phyloP scores from a whole-genome alignment of 2,888 invertebrate species.

The Ischnura elegans region DNA sequence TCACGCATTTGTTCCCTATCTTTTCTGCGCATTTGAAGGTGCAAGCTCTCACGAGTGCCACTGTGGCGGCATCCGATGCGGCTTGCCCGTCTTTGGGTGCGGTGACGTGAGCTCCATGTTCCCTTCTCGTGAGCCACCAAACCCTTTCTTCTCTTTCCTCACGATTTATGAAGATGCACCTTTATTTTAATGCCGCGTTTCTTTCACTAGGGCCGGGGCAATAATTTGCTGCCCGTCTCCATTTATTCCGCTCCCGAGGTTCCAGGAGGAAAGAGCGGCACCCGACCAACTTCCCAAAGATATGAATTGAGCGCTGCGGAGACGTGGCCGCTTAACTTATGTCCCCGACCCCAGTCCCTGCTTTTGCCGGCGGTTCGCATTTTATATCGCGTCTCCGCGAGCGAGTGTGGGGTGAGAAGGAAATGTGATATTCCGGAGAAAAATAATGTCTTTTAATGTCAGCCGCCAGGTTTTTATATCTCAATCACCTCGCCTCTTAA shows the following conservation, averaged over 20 bases:
- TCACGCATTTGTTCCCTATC: no score
- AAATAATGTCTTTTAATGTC: slow-evolving; percentile 3
- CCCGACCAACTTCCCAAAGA: slow-evolving; percentile 49
- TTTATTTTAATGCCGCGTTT: slow-evolving; percentile 62
- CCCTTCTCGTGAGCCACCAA: background rate
- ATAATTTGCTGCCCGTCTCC: slow-evolving; percentile 31
- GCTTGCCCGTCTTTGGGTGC: no score
- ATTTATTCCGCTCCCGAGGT: slow-evolving; percentile 34
- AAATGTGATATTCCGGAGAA: slow-evolving; percentile 9
- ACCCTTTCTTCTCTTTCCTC: background rate
- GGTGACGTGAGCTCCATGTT: no score
- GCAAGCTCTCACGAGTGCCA: no score
- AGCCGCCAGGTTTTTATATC: slow-evolving; percentile 7
- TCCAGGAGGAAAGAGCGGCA: background rate
- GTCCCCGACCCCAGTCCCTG: background rate
- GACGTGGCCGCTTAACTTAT: slow-evolving; percentile 44
- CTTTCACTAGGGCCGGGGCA: slow-evolving; percentile 34
- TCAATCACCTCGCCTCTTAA: background rate
- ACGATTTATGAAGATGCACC: slow-evolving; percentile 65
- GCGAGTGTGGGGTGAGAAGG: background rate
- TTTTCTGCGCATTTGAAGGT: no score
- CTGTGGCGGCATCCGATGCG: no score
- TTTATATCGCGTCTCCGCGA: background rate
- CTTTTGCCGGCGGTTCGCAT: background rate
- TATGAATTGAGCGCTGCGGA: slow-evolving; percentile 48